These are phyloP conservation scores for Athene cunicularia DNA, from an alignment of 2,113 vertebrate genomes.

Conservation along the genomic window DNA sequence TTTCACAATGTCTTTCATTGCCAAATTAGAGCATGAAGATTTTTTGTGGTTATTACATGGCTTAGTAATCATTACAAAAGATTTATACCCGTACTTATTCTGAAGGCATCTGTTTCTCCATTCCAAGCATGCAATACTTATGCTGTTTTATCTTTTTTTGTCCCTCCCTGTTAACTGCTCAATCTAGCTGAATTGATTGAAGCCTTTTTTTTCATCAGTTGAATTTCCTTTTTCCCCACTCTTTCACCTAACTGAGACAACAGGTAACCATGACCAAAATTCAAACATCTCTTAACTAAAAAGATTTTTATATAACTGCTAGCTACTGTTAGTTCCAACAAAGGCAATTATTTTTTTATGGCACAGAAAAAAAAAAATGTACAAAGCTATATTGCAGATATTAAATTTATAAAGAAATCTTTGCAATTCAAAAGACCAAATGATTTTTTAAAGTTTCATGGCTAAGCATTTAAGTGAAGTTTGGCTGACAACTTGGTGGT, in stretches of 20 bases:
- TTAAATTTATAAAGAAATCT: neutral
- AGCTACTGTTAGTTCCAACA: neutral
- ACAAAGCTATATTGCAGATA: neutral
- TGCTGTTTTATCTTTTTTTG: neutral
- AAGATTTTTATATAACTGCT: neutral
- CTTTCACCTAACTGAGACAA: neutral
- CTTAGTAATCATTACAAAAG: constrained; percentile 5
- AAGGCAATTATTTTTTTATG: neutral
- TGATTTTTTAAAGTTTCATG: neutral
- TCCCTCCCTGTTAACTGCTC: neutral
- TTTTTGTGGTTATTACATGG: neutral
- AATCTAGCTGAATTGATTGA: neutral
- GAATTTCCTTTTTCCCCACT: neutral
- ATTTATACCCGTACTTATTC: neutral
- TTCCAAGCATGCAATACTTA: neutral
- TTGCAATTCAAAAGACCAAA: neutral
- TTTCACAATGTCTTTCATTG: neutral
- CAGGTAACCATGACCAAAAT: neutral
- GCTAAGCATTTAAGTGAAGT: neutral
- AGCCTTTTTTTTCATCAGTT: neutral
- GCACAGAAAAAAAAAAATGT: neutral
- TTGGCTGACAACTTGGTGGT: neutral
- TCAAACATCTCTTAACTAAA: neutral
- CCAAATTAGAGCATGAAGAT: neutral
- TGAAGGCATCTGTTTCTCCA: constrained; percentile 10